These are phyloP conservation scores for Cliona cf. orientalis DNA, from an alignment of 37 sponge, comb jelly and placozoan genomes.

Conservation along the genomic window DNA sequence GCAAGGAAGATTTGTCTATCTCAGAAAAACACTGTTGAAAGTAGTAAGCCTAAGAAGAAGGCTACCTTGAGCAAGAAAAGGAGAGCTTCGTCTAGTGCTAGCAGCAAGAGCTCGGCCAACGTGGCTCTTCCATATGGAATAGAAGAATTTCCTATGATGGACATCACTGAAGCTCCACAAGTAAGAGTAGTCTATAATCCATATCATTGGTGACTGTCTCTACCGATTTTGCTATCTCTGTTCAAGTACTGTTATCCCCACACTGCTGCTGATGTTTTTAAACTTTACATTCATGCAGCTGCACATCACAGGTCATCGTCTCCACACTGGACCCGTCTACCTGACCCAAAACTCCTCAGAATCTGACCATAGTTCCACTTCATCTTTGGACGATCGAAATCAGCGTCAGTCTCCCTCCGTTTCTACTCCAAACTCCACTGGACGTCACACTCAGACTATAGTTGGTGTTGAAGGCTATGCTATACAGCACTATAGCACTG, in stretches of 20 bases:
- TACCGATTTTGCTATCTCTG: background rate
- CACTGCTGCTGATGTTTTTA: background rate
- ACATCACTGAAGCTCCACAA: conserved; percentile 34
- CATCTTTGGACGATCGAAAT: background rate
- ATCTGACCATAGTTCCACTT: background rate
- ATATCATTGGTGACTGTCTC: background rate
- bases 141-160: conserved; percentile 43
- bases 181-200: background rate
- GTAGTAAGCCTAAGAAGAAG: background rate
- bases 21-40: background rate
- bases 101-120: background rate
- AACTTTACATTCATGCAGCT: background rate
- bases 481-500: conserved; percentile 59
- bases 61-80: background rate
- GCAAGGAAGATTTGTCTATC: conserved; percentile 48
- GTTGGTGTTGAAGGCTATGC: conserved; percentile 72
- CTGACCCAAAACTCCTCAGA: background rate
- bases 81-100: background rate
- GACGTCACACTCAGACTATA: conserved; percentile 16
- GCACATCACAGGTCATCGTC: conserved; percentile 3
- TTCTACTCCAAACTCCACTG: background rate
- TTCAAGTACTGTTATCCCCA: background rate
- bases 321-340: conserved; percentile 18
- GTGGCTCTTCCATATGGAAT: background rate
- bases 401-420: too few relatives aligned